Base-by-base conservation (phyloP, 2,113 vertebrate species). In the Toxostoma redivivum region DNA sequence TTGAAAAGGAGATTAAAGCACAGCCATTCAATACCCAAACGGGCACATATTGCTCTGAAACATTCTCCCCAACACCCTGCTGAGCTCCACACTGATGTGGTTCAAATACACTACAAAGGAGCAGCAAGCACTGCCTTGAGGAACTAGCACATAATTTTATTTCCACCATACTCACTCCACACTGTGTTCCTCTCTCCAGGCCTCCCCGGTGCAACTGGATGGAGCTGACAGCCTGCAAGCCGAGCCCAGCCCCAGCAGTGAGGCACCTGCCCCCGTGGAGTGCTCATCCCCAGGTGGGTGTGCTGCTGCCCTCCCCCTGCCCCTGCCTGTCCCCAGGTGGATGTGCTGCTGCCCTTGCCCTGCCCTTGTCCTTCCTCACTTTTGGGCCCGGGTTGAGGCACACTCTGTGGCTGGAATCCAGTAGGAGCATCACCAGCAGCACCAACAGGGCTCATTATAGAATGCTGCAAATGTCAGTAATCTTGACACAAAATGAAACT, bases 241-340 rank as follows among this genome's bases (percentile, higher is more conserved):
- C 0, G 81, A 95, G 50, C 65, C 74, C 28, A 95, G 78, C 84
- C 92, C 74, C 13, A 90, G 67, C 71, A 48, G 86, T 4, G 31
- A 3, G 4, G 79, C 65, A 76, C 30, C 76, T 15, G 51, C 2
- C 4, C 73, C 51, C 30, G 6, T 3, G 0, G 86, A 18, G 1
- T 73, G 65, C 30, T 48, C 44, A 1, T 74, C 92, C 80, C 70
- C 97, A 98, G 98, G 98, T 98, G 90, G 54, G 97, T 97, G 61
- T 60, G 70, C 78, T 90, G 72, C 42, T 44, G 40, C 33, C 20
- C 35, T 35, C 2, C 8, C 24, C 40, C 38, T n/a, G 9, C 22
- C 69, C 33, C 18, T 57, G 53, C 31, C 51, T 2, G 1, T 73
- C 53, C 53, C 54, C 14, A 12, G 19, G 25, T 61, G 57, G 28